These are phyloP conservation scores for Corythornis cristatus DNA, from an alignment of 2,113 vertebrate genomes.

Conservation along the genomic window DNA sequence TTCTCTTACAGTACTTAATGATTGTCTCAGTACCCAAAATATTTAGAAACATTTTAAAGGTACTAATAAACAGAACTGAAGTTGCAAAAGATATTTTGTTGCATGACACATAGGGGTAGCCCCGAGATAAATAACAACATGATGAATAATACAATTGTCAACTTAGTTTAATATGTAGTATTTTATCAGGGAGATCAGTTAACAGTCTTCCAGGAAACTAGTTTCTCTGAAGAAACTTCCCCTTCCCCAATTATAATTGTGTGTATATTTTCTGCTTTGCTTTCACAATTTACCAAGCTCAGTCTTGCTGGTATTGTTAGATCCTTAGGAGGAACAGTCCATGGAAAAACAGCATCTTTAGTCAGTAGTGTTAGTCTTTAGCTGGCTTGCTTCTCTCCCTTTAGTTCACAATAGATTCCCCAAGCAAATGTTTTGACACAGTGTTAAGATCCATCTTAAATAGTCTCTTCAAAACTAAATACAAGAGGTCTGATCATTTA, in stretches of 20 bases:
- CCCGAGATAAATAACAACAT: neutral
- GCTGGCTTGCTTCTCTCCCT: neutral
- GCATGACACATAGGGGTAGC: neutral
- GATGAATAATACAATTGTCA: neutral
- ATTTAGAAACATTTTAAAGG: neutral
- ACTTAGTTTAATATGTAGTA: neutral
- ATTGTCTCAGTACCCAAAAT: neutral
- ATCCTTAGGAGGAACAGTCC: neutral
- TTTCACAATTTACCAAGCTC: neutral
- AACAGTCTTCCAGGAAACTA: neutral
- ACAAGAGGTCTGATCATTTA: conserved; percentile 36
- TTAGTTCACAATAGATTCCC: neutral
- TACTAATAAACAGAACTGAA: neutral
- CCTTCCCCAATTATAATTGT: neutral
- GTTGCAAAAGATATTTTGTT: neutral
- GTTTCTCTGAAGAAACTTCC: neutral
- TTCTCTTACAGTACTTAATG: neutral
- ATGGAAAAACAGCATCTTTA: neutral
- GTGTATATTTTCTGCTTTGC: neutral
- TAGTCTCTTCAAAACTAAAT: conserved; percentile 10
- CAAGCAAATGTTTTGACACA: neutral
- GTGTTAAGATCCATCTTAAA: conserved; percentile 24
- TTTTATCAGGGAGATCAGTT: neutral
- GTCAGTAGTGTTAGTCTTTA: neutral
- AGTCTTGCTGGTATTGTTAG: neutral